Conservation (phyloP, 2,888 invertebrate species). For the Strigamia maritima region DNA sequence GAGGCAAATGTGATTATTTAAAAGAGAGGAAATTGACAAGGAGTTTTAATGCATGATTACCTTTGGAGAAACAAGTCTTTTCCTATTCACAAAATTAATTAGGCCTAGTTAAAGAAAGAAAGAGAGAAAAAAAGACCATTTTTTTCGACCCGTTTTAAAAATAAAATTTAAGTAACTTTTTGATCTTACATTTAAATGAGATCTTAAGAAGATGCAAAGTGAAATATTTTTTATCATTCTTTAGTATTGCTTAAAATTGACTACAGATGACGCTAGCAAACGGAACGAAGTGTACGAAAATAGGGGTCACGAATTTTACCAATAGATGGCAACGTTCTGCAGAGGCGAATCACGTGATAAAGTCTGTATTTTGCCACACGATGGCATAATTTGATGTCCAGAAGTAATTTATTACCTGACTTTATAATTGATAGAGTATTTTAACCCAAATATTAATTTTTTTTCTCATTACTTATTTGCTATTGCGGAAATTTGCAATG, state of each 20-base stretch:
- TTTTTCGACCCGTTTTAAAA: neutral
- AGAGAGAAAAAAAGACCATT: neutral
- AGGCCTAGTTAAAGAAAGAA: neutral
- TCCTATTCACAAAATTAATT: neutral
- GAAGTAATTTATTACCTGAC: neutral
- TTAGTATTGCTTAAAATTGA: neutral
- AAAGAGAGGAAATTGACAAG: neutral
- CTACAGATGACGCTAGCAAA: neutral
- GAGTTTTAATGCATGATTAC: conserved; percentile 1
- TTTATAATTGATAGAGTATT: neutral
- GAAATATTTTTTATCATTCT: neutral
- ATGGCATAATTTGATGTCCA: neutral
- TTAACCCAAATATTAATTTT: too few species aligned
- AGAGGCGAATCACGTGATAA: neutral
- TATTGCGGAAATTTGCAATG: too few species aligned
- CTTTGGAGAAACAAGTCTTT: neutral
- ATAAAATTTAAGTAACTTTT: neutral
- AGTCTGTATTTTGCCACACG: neutral
- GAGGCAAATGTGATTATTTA: conserved; percentile 13
- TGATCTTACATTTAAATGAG: neutral
- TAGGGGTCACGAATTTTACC: neutral
- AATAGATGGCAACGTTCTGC: neutral
- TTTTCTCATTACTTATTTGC: too few species aligned
- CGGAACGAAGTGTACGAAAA: neutral
- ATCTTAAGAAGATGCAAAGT: neutral